Evolutionary conservation across 2,113 vertebrate genomes (phyloP).

Genomic region (Bucco capensis): DNA sequence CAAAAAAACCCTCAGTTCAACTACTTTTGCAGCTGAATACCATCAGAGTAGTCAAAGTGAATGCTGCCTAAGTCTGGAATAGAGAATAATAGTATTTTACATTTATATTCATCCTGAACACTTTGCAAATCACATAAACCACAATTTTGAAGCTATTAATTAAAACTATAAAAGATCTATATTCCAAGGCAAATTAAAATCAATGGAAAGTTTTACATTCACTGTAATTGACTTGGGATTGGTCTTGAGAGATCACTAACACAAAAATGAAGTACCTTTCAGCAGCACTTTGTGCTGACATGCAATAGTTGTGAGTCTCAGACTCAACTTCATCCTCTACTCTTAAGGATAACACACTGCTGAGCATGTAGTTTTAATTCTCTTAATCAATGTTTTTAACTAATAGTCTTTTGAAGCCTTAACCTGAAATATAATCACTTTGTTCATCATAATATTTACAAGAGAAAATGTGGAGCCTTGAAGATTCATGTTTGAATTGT

Average conservation of each 20-base stretch:
- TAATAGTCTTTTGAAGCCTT: neutral
- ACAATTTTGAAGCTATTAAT: neutral
- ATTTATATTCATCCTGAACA: neutral
- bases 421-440: neutral
- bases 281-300: neutral
- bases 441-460: slow-evolving; percentile 56
- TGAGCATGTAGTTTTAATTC: neutral
- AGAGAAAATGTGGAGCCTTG: neutral
- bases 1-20: neutral
- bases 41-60: neutral
- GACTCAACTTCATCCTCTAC: neutral
- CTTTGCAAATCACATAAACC: neutral
- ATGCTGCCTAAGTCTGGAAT: neutral
- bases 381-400: slow-evolving; percentile 12
- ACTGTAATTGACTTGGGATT: neutral
- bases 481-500: neutral
- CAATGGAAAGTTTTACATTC: neutral
- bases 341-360: neutral
- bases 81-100: neutral
- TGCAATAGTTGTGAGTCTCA: neutral
- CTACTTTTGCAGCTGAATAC: neutral
- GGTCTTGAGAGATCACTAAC: neutral
- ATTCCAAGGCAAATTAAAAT: neutral
- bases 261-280: neutral
- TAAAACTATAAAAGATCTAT: neutral